Base-by-base conservation (phyloP, 2,888 invertebrate species). In the Apodemia zela region DNA sequence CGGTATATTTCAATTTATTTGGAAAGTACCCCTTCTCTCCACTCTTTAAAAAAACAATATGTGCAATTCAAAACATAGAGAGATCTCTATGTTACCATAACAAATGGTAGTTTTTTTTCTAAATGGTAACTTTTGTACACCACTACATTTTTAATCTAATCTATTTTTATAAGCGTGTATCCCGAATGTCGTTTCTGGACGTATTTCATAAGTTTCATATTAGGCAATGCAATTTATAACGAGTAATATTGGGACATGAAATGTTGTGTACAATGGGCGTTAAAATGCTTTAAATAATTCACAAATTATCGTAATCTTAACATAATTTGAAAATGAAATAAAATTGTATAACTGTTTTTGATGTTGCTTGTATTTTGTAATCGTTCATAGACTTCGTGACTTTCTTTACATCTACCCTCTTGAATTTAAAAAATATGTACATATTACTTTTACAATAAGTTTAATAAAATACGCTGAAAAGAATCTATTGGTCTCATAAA, bases 81-180 rank as follows among this genome's bases (percentile, higher is more conserved):
- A n/a, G 13, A 51, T 1, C 11, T 51, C 51, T 51, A 21, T 51
- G 51, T 51, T 51, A 51, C 51, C 51, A 51, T 51, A 21, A 11
- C 13, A 51, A 21, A 51, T 51, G 51, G 51, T 51, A 51, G 49
- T 8, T 49, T 51, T 51, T 18, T 21, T 51, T 21, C 17, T 4
- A 18, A 51, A 51, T 21, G 51, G 51, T 51, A 51, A 51, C 51
- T 51, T 51, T 51, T 51, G 51, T 51, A 51, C 51, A 51, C 51
- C 51, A 49, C 49, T 49, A 51, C 51, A 51, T 51, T 51, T 51
- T 51, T 21, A 51, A 51, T 51, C 51, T 25, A 25, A 54, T 21
- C 54, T 54, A 54, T 54, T 54, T 54, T 54, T 54, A 54, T 25
- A 54, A 25, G 54, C 21, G 51, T 51, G 18, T 51, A 54, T 54